A percentile compares a stretch with the other conserved stretches of the same genome.
These are phyloP conservation scores for Streblospio benedicti DNA, from an alignment of 1,140 invertebrate species.

Conservation along the genomic window DNA sequence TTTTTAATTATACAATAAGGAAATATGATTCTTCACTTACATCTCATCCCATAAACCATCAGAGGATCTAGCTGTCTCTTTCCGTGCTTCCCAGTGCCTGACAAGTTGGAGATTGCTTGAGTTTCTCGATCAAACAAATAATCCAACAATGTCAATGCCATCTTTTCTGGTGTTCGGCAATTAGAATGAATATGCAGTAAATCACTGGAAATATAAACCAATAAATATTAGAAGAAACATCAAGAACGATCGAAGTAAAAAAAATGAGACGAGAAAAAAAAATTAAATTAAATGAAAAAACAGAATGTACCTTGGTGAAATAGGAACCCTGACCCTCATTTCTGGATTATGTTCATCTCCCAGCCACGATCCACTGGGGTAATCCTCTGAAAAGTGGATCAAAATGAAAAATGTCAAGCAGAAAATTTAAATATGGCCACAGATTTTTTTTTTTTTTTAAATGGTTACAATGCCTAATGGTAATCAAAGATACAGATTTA, in stretches of 20 bases:
- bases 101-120: conserved; percentile 51
- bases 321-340: conserved; percentile 50
- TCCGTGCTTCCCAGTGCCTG: conserved; percentile 52
- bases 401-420: not conserved
- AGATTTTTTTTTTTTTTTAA: no score
- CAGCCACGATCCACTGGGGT: conserved; percentile 53
- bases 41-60: conserved; percentile 53
- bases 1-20: not conserved
- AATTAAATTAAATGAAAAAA: not conserved
- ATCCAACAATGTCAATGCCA: conserved; percentile 53
- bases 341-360: conserved; percentile 52
- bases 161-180: conserved; percentile 52
- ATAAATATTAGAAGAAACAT: not conserved
- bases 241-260: no score
- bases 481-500: no score
- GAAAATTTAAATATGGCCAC: not conserved
- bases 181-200: conserved; percentile 52
- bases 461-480: no score
- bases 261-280: no score
- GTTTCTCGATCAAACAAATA: conserved; percentile 52
- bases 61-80: conserved; percentile 54
- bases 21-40: conserved; percentile 34
- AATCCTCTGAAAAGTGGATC: conserved; percentile 42
- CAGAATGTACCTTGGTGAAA: conserved; percentile 47
- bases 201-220: conserved; percentile 42